Evolutionary conservation across 2,888 invertebrate species (phyloP), one percentile per base, ranked within the genome.

Genomic region (Rotaria sp.): DNA sequence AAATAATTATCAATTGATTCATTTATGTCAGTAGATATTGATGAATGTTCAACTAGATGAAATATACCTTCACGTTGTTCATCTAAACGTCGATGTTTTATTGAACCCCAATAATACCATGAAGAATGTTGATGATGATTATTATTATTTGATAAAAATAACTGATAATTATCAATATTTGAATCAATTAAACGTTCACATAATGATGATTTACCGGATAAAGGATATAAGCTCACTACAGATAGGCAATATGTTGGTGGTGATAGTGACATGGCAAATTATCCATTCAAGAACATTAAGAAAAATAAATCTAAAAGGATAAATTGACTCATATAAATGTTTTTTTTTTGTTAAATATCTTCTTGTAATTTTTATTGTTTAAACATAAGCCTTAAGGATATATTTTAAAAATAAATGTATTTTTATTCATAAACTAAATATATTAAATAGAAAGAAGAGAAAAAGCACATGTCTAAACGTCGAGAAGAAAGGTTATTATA

Each of bases 111-210:
- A 75, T 75, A 75, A 75, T 38, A 41, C 75, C 75, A 75, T 75
- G 75, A 35, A 18, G 24, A 41, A 15, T 21, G 3, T 21, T 38
- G 26, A 10, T 13, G 4, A 59, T 26, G 18, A 59, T 75, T 35
- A 59, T 59, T 15, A 15, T n/a, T 15, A 59, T 30, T 59, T 30
- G 59, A 59, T 30, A 59, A 30, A 59, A 59, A 59, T 59, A 30
- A 15, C 30, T 59, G 59, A 75, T 75, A 75, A 75, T 75, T 75
- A 41, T 75, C 75, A 41, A 41, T 10, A 75, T 75, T 38, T 41
- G 75, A 75, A 75, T 75, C 38, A 41, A 75, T 75, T 26, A 75
- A 75, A 41, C 75, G 75, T 41, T 75, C 41, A 41, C 75, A 75
- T 41, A 75, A 75, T 21, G 35, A 75, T 41, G 75, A 75, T 75